These are phyloP conservation scores for Eclectus roratus DNA, from an alignment of 2,113 vertebrate species.

Conservation along the genomic window DNA sequence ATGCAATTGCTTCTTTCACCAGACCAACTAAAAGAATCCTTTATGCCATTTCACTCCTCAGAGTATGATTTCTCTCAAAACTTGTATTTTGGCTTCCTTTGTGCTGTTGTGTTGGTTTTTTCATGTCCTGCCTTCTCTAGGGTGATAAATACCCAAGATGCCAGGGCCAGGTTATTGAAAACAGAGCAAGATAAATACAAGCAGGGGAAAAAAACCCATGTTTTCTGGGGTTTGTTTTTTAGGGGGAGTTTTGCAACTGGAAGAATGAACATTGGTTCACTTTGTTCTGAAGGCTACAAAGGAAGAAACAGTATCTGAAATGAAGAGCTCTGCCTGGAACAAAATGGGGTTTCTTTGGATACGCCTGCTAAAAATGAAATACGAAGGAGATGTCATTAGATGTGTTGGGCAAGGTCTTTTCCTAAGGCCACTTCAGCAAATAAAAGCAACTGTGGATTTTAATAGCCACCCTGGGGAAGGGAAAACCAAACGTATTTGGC, in stretches of 20 bases:
- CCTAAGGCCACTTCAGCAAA: neutral
- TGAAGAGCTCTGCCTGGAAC: neutral
- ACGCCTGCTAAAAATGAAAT: neutral
- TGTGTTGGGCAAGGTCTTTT: neutral
- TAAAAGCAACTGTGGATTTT: neutral
- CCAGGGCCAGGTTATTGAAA: conserved; percentile 7
- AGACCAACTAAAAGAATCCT: neutral
- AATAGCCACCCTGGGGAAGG: neutral
- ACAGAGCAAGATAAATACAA: conserved; percentile 12
- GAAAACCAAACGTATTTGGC: neutral
- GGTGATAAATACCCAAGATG: neutral
- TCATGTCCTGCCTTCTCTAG: neutral
- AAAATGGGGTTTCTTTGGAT: neutral
- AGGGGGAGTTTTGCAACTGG: neutral
- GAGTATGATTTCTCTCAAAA: neutral
- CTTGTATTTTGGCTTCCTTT: neutral
- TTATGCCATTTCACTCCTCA: neutral
- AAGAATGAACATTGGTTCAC: neutral
- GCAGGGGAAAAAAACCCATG: neutral
- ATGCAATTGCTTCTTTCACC: neutral
- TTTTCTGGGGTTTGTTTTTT: neutral
- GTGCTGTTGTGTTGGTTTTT: neutral
- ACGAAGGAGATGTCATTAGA: neutral
- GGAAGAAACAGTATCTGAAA: neutral
- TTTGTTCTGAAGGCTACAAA: conserved; percentile 1